Evolutionary conservation across 2,113 vertebrate species (phyloP).

Genomic region (Morone saxatilis): DNA sequence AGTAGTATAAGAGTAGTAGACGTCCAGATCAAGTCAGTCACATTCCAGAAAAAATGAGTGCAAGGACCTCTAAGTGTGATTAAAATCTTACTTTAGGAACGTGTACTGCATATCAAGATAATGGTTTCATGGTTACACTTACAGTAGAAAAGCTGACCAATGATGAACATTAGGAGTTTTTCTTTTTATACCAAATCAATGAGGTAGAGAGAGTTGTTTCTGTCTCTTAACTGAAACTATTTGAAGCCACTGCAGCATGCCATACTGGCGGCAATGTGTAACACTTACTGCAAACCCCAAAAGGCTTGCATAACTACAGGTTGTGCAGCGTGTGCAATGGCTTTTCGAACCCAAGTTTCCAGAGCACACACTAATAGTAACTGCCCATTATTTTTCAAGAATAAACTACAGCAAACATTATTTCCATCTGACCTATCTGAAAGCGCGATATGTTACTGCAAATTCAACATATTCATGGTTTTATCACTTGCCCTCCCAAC

Average conservation of each 20-base stretch:
- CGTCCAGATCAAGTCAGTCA: slow-evolving; percentile 39
- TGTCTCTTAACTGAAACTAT: slow-evolving; percentile 34
- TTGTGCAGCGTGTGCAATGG: slow-evolving; percentile 3
- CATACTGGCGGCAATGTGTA: neutral
- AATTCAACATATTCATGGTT: neutral
- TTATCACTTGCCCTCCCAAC: neutral
- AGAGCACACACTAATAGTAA: neutral
- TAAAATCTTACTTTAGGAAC: slow-evolving; percentile 9
- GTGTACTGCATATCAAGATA: neutral
- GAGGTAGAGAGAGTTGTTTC: slow-evolving; percentile 75
- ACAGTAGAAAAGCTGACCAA: neutral
- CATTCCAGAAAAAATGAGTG: slow-evolving; percentile 34
- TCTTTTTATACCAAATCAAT: slow-evolving; percentile 23
- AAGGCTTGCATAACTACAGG: neutral
- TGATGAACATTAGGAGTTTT: neutral
- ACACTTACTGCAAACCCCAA: slow-evolving; percentile 21
- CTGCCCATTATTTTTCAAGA: neutral
- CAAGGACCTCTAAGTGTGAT: slow-evolving; percentile 37
- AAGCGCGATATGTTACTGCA: neutral
- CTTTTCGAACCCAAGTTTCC: neutral
- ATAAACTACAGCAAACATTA: neutral
- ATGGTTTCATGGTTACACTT: slow-evolving; percentile 2
- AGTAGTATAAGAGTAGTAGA: slow-evolving; percentile 40
- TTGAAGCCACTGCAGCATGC: slow-evolving; percentile 5
- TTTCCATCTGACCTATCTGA: neutral